A percentile compares a stretch with the other conserved stretches of the same genome.
phyloP scores from a whole-genome alignment of 2,797 vertebrate genomes.

The Gorsachius magnificus region DNA sequence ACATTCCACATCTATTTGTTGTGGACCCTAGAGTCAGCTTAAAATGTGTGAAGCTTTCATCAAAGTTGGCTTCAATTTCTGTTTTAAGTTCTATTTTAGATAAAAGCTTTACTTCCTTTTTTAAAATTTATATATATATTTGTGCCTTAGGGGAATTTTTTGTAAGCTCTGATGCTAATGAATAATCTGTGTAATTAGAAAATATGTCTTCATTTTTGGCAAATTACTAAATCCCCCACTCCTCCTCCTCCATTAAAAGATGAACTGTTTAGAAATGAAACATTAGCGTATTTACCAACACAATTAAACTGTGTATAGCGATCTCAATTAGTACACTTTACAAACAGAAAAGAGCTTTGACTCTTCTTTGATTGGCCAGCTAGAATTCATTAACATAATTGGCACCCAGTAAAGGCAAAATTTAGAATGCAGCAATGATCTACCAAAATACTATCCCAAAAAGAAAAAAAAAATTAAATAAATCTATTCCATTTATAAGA shows the following conservation, averaged over 20 bases:
- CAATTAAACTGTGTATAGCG: neutral
- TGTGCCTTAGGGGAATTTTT: neutral
- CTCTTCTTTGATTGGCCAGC: neutral
- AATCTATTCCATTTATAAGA: neutral
- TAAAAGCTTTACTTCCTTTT: slow-evolving; percentile 9
- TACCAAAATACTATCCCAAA: neutral
- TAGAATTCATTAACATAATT: neutral
- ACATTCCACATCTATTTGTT: neutral
- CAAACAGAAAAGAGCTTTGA: neutral
- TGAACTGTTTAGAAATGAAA: slow-evolving; percentile 11
- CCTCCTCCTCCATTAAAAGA: slow-evolving; percentile 1
- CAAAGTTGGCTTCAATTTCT: slow-evolving; percentile 4
- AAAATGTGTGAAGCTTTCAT: neutral
- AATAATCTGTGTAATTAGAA: slow-evolving; percentile 36
- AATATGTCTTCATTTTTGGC: slow-evolving; percentile 18
- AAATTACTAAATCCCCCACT: slow-evolving; percentile 25
- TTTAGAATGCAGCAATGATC: neutral
- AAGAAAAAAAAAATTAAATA: neutral
- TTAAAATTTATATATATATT: neutral
- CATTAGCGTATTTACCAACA: slow-evolving; percentile 20
- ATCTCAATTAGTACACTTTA: neutral
- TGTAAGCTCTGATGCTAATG: neutral
- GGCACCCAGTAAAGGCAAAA: neutral
- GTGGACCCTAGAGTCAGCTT: neutral
- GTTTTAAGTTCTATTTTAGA: slow-evolving; percentile 29